These are phyloP conservation scores for Leptodactylus fuscus DNA, from an alignment of 2,113 vertebrate genomes.

Conservation along the genomic window DNA sequence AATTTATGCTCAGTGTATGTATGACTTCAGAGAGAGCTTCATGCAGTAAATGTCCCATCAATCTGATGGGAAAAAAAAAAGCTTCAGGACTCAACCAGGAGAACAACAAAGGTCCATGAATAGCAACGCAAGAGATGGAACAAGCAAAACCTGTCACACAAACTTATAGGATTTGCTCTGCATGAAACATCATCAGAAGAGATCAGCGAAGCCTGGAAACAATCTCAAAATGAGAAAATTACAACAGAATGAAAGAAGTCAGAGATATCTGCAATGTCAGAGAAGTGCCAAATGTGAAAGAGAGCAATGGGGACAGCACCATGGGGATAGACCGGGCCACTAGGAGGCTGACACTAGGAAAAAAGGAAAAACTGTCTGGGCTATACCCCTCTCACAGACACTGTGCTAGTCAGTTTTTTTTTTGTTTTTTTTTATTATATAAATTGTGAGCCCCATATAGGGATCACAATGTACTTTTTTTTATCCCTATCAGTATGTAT, in stretches of 20 bases:
- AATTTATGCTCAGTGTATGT: slow-evolving; percentile 31
- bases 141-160: slow-evolving; percentile 6
- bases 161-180: background rate
- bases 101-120: slow-evolving; percentile 1
- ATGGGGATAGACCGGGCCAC: no score
- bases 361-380: no score
- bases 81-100: background rate
- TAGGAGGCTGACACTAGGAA: no score
- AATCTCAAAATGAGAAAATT: background rate
- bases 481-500: no score
- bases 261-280: background rate
- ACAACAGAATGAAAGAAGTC: background rate
- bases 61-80: background rate
- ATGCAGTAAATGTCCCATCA: slow-evolving; percentile 43
- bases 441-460: no score
- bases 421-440: no score
- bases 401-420: no score
- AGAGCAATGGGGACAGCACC: no score
- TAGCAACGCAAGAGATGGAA: background rate
- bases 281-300: background rate
- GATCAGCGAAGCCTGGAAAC: background rate
- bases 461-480: no score
- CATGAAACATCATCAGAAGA: background rate
- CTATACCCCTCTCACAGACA: no score
- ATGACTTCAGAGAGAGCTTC: background rate